Conservation (phyloP, 2,113 vertebrate genomes). For the Salvelinus namaycush region DNA sequence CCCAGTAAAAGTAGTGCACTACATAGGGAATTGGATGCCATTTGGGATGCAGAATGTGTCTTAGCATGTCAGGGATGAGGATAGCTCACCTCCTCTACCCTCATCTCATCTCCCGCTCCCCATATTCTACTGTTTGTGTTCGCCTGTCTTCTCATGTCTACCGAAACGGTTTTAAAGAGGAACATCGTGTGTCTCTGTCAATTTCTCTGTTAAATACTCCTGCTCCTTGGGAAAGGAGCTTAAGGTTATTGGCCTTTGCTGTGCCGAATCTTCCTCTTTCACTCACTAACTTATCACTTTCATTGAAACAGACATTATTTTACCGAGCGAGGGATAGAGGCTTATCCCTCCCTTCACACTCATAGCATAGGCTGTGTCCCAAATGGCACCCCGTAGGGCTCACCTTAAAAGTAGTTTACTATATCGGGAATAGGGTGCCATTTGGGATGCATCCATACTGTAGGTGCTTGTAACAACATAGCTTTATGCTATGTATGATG, state of each 20-base stretch:
- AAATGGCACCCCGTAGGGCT: too few relatives aligned
- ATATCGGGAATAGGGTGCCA: too few relatives aligned
- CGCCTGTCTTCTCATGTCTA: constrained; percentile 23
- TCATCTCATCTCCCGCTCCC: constrained; percentile 17
- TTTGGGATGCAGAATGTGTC: neutral
- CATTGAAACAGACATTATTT: constrained; percentile 11
- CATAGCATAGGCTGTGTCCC: neutral
- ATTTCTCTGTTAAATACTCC: neutral
- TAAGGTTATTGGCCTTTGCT: neutral
- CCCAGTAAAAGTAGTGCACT: too few relatives aligned
- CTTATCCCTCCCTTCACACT: constrained; percentile 16
- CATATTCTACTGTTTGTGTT: constrained; percentile 30
- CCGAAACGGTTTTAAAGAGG: neutral
- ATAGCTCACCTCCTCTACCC: constrained; percentile 6
- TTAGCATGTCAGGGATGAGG: constrained; percentile 18
- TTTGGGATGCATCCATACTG: neutral
- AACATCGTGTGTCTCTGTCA: constrained; percentile 6
- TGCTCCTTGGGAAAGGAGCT: neutral
- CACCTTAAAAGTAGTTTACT: too few relatives aligned
- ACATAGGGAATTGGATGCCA: too few relatives aligned
- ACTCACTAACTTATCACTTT: constrained; percentile 3
- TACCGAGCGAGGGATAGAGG: constrained; percentile 8
- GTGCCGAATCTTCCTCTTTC: constrained; percentile 19
- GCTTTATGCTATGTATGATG: neutral
- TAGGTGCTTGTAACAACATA: neutral